Base-by-base conservation (phyloP, 2,113 vertebrate species). In the Fregata magnificens region DNA sequence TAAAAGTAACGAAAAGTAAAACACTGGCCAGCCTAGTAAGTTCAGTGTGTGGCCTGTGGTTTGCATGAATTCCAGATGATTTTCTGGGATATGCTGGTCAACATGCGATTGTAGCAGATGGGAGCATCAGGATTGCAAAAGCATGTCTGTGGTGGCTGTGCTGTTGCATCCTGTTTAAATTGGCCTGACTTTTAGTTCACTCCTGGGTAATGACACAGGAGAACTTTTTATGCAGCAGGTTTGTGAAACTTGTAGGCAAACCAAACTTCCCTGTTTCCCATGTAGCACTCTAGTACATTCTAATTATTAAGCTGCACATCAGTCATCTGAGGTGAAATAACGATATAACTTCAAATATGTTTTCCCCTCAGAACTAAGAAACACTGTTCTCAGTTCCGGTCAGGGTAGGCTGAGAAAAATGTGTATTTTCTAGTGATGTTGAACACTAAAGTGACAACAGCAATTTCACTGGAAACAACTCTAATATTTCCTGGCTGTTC, bases 151-250 rank as follows among this genome's bases (percentile, higher is more conserved):
- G 16, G 52, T 90, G 56, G 44, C 56, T 82, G 29, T 61, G 40
- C 72, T 92, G 86, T 38, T 91, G 45, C 58, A 73, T 88, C 76
- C 83, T 94, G 80, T 88, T 94, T 94, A 69, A 86, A 88, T 59
- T 94, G 76, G 71, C 90, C 58, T 40, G 32, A 63, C 47, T 69
- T 88, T 9, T 55, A 63, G 6, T 69, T 88, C 71, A 65, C 80
- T 83, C 67, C 36, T 69, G 47, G 56, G 47, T 92, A 72, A 80
- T 77, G 50, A 94, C 45, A 44, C 9, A 34, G 31, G 62, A 76
- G 71, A 86, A 66, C 21, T 10, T 86, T 69, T 66, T 44, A 44
- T 86, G 59, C 16, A 77, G 49, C 53, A 91, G 53, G 25, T 88
- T 28, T 86, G 25, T 83, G 50, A 81, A 86, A 70, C 11, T 25